Percentiles rank a stretch among this genome's conserved stretches.
These are phyloP conservation scores for Silurus meridionalis DNA, from an alignment of 2,113 vertebrate genomes.

Conservation along the genomic window DNA sequence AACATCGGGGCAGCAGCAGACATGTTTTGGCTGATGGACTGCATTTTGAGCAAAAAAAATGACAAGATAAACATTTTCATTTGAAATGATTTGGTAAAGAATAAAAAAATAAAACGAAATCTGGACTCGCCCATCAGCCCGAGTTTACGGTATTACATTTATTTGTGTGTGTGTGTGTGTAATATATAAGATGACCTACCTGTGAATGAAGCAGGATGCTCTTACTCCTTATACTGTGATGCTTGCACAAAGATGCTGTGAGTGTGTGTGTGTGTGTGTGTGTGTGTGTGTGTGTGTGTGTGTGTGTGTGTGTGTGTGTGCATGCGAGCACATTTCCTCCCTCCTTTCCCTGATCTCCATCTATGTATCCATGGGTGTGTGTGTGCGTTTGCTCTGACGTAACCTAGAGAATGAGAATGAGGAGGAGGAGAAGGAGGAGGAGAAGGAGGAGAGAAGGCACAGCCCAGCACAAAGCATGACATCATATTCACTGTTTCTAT, in stretches of 20 bases:
- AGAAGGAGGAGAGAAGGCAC: constrained; percentile 62
- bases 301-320: constrained; percentile 7
- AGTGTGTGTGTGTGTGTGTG: background rate
- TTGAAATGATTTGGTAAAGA: background rate
- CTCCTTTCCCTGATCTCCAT: background rate
- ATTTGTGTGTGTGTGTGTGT: background rate
- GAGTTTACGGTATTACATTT: background rate
- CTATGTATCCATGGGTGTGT: background rate
- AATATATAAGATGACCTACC: constrained; percentile 32
- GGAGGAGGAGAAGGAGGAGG: constrained; percentile 38
- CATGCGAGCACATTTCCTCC: background rate
- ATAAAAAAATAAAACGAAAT: background rate
- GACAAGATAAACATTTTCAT: background rate
- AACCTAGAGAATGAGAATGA: constrained; percentile 5
- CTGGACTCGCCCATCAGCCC: background rate
- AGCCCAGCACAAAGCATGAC: constrained; percentile 71
- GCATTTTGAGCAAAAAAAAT: background rate
- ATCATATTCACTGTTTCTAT: constrained; percentile 60
- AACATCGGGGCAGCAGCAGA: background rate
- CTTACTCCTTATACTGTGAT: constrained; percentile 43
- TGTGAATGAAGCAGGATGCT: constrained; percentile 34
- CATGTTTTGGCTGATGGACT: background rate
- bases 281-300: background rate
- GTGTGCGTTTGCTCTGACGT: constrained; percentile 28
- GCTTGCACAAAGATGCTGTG: constrained; percentile 12